Percentiles rank a stretch among this genome's conserved stretches.
Conservation (phyloP, 2,797 vertebrate genomes). For the Erpetoichthys calabaricus region DNA sequence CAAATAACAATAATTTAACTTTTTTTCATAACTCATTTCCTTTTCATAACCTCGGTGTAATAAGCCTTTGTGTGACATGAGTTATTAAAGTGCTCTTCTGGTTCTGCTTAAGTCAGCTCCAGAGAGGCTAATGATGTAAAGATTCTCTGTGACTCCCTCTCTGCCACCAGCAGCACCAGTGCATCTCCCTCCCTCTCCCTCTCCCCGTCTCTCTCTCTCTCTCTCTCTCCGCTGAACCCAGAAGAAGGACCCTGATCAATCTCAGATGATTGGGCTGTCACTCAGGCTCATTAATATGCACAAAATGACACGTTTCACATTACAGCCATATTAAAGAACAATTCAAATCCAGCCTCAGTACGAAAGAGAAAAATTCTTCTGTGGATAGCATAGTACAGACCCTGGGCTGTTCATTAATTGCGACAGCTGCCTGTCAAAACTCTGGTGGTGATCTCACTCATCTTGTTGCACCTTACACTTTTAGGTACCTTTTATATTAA, state of each 20-base stretch:
- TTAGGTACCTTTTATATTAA: too few species aligned
- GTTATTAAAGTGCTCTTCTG: conserved; percentile 25
- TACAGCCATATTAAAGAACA: conserved; percentile 46
- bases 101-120: conserved; percentile 18
- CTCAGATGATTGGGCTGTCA: conserved; percentile 27
- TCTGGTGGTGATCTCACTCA: conserved; percentile 54
- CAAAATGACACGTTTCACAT: conserved; percentile 42
- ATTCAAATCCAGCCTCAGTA: conserved; percentile 17
- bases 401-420: conserved; percentile 25
- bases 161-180: conserved; percentile 8
- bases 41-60: too few species aligned
- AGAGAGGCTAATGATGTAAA: conserved; percentile 4
- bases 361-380: conserved; percentile 23
- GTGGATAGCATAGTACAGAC: conserved; percentile 16
- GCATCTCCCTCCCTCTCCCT: conserved; percentile 23
- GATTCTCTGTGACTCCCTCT: neutral
- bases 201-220: conserved; percentile 20
- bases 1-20: too few species aligned
- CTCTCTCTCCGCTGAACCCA: conserved; percentile 24
- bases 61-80: conserved; percentile 29
- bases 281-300: conserved; percentile 38
- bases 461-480: conserved; percentile 31
- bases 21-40: too few species aligned
- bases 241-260: conserved; percentile 28
- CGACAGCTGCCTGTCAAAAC: conserved; percentile 40